Percentiles rank a stretch among this genome's conserved stretches.
Conservation (phyloP, 30 jellyfish, hydroid and myxozoan genomes). For the Aurelia sp. region DNA sequence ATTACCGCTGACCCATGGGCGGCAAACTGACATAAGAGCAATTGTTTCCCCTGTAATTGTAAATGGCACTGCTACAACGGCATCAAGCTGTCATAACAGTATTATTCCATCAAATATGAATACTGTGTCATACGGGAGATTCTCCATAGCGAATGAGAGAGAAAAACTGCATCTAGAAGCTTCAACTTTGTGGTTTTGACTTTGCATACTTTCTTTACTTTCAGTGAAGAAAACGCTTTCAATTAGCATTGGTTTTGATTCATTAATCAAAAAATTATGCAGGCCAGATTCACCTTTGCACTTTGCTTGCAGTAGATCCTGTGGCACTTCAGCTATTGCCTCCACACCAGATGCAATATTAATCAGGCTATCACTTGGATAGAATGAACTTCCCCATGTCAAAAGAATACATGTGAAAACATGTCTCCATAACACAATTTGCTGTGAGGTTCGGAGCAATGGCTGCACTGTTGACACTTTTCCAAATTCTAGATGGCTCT, state of each 20-base stretch:
- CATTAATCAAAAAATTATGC: constrained; percentile 28
- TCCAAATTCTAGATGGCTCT: too few species aligned
- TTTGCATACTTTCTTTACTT: constrained; percentile 49
- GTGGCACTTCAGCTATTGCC: constrained; percentile 44
- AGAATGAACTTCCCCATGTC: constrained; percentile 51
- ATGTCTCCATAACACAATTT: too few species aligned
- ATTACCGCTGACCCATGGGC: too few species aligned
- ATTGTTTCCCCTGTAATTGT: too few species aligned
- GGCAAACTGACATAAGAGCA: too few species aligned
- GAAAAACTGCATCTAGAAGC: constrained; percentile 16
- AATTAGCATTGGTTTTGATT: constrained; percentile 7
- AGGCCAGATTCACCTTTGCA: constrained; percentile 16
- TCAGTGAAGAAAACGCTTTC: constrained; percentile 40
- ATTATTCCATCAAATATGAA: constrained; percentile 46
- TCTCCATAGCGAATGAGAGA: neutral
- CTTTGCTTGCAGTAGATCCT: constrained; percentile 36
- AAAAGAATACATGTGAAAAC: too few species aligned
- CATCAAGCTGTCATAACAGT: constrained; percentile 40
- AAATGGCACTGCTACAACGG: too few species aligned
- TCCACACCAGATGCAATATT: constrained; percentile 66
- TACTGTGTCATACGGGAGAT: constrained; percentile 20
- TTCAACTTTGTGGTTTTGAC: constrained; percentile 51
- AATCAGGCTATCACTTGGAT: constrained; percentile 27
- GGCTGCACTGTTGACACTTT: too few species aligned
- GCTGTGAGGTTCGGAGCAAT: too few species aligned